Evolutionary conservation across 2,113 vertebrate genomes (phyloP).

Genomic region (Malaclemys terrapin): DNA sequence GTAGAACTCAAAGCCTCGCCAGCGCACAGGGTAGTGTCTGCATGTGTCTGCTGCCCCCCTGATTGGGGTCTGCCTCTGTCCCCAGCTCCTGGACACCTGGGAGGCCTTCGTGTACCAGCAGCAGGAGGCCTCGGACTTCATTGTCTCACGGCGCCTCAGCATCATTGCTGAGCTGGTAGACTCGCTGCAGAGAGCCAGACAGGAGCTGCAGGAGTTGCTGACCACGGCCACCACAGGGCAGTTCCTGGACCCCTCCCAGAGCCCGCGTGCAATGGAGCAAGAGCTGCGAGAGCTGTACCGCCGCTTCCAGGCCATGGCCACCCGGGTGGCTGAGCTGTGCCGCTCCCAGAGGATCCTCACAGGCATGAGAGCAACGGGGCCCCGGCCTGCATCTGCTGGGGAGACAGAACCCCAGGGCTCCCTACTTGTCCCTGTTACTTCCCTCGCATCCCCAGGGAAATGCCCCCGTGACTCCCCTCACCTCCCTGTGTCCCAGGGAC

Average conservation of each 20-base stretch:
- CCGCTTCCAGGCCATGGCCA: constrained; percentile 55
- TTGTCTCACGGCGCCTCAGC: constrained; percentile 68
- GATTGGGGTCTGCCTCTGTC: not conserved
- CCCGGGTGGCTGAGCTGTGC: constrained; percentile 73
- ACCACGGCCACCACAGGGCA: constrained; percentile 62
- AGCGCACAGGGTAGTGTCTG: not conserved
- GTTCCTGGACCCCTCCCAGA: constrained; percentile 82
- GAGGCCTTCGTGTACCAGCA: constrained; percentile 76
- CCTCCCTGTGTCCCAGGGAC: not conserved
- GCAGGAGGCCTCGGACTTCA: constrained; percentile 74
- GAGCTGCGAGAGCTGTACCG: constrained; percentile 68
- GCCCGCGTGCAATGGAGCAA: constrained; percentile 66
- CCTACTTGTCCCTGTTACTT: not conserved
- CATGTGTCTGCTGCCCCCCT: not conserved
- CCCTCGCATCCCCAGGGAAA: not conserved
- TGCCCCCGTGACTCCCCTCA: not conserved
- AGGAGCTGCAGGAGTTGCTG: constrained; percentile 74
- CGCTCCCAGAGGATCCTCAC: constrained; percentile 70
- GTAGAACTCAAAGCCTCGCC: not conserved
- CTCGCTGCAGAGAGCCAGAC: constrained; percentile 61
- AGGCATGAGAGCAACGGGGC: constrained; percentile 59
- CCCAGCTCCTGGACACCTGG: constrained; percentile 82
- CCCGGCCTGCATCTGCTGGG: not conserved
- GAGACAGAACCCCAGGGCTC: not conserved
- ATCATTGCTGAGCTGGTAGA: constrained; percentile 74